phyloP scores from a whole-genome alignment of 2,888 invertebrate species.

The Protophormia terraenovae region DNA sequence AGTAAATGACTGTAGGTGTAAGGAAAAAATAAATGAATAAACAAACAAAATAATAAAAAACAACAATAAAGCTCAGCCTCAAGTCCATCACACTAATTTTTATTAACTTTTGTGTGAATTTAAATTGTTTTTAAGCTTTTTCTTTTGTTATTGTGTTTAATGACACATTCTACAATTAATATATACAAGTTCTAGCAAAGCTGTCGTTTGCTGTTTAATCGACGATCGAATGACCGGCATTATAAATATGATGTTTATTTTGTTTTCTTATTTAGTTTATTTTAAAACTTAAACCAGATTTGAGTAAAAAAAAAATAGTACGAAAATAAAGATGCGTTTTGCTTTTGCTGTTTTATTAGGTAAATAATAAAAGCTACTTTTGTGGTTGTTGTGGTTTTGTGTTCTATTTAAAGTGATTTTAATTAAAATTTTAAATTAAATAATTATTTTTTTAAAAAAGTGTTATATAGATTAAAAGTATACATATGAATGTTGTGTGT shows the following conservation, averaged over 20 bases:
- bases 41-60: constrained; percentile 16
- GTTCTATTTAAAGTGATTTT: not conserved
- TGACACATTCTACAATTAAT: constrained; percentile 23
- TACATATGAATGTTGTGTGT: not conserved
- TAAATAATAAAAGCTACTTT: constrained; percentile 43
- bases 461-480: not conserved
- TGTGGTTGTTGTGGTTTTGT: not conserved
- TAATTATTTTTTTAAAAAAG: not conserved
- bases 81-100: constrained; percentile 23
- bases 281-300: constrained; percentile 67
- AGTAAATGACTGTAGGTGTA: constrained; percentile 42
- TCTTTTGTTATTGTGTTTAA: constrained; percentile 9
- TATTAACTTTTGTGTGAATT: constrained; percentile 26
- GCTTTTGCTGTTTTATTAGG: constrained; percentile 61
- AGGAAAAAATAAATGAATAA: not conserved
- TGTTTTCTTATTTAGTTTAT: constrained; percentile 73
- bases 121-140: constrained; percentile 28
- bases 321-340: constrained; percentile 75
- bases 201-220: not conserved
- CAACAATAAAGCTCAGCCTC: constrained; percentile 5
- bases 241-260: constrained; percentile 75
- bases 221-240: constrained; percentile 20
- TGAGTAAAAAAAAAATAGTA: constrained; percentile 71
- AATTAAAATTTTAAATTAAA: not conserved
- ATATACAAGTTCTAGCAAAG: not conserved